These are phyloP conservation scores for Pseudolaguvia tuberculata DNA, from an alignment of 2,113 vertebrate species.

Conservation along the genomic window DNA sequence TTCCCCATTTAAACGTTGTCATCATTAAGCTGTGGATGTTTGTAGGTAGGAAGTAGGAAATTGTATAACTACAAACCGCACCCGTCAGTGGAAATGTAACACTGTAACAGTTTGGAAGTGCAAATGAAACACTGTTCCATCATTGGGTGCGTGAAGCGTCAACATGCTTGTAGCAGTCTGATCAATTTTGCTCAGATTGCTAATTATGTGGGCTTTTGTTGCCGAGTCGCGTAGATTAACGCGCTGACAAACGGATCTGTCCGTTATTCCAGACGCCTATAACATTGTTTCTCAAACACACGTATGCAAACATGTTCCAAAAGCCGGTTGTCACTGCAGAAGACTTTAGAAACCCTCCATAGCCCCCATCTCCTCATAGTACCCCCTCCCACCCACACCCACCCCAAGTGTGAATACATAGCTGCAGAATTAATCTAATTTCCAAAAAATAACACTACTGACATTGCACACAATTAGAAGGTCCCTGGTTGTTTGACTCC, in stretches of 20 bases:
- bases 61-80: background rate
- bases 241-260: slow-evolving; percentile 5
- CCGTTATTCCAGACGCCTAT: slow-evolving; percentile 10
- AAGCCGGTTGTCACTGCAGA: slow-evolving; percentile 21
- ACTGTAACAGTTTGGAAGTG: slow-evolving; percentile 9
- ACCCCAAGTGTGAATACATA: background rate
- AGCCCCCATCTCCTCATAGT: too few relatives aligned
- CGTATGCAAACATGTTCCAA: slow-evolving; percentile 3
- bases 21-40: background rate
- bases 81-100: background rate
- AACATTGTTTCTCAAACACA: slow-evolving; percentile 7
- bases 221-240: slow-evolving; percentile 9
- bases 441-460: background rate
- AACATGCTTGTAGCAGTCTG: slow-evolving; percentile 11
- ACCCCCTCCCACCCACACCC: background rate
- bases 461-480: background rate
- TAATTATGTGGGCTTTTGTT: slow-evolving; percentile 22
- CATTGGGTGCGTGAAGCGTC: background rate
- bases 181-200: slow-evolving; percentile 9
- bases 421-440: slow-evolving; percentile 23
- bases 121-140: slow-evolving; percentile 1
- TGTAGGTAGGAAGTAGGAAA: background rate
- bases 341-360: too few relatives aligned
- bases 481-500: too few relatives aligned
- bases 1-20: too few relatives aligned